Percentiles rank a stretch among this genome's conserved stretches.
phyloP scores from a whole-genome alignment of 35 echinoderm and acorn worm genomes.

The Ptychodera flava region DNA sequence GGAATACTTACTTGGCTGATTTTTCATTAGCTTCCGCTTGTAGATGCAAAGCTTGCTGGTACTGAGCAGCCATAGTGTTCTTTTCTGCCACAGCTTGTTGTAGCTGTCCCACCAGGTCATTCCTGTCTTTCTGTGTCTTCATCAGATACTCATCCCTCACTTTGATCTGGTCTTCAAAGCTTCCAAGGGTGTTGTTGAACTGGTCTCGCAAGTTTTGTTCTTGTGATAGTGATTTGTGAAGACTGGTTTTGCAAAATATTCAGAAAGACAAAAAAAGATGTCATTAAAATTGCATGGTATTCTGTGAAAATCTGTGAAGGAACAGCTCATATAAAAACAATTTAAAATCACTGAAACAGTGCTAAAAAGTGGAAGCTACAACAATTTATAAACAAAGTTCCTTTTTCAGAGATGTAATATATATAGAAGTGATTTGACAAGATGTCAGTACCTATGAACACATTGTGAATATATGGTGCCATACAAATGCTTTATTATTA shows the following conservation, averaged over 20 bases:
- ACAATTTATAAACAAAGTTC: not conserved
- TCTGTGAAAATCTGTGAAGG: too few species aligned
- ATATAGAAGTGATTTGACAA: too few species aligned
- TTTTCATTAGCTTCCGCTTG: slow-evolving; percentile 43
- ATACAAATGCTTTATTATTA: too few species aligned
- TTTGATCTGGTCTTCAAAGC: slow-evolving; percentile 83
- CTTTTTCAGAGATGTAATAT: too few species aligned
- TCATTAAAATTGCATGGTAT: slow-evolving; percentile 7
- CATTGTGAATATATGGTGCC: too few species aligned
- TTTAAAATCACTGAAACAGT: not conserved
- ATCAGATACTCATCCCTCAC: slow-evolving; percentile 55
- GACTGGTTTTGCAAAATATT: slow-evolving; percentile 26
- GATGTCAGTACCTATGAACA: too few species aligned
- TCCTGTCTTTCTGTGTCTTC: slow-evolving; percentile 66
- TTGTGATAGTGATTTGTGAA: slow-evolving; percentile 96
- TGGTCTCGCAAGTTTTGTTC: slow-evolving; percentile 71
- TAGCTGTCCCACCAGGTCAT: slow-evolving; percentile 53
- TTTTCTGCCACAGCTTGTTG: slow-evolving; percentile 52
- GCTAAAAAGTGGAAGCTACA: not conserved
- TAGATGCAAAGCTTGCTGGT: slow-evolving; percentile 50
- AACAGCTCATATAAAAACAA: too few species aligned
- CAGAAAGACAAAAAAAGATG: not conserved
- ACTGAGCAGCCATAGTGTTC: slow-evolving; percentile 47
- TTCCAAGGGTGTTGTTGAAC: slow-evolving; percentile 85
- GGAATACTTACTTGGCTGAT: slow-evolving; percentile 58